These are phyloP conservation scores for Drosophila pegasa DNA, from an alignment of 2,888 invertebrate species.

Conservation along the genomic window DNA sequence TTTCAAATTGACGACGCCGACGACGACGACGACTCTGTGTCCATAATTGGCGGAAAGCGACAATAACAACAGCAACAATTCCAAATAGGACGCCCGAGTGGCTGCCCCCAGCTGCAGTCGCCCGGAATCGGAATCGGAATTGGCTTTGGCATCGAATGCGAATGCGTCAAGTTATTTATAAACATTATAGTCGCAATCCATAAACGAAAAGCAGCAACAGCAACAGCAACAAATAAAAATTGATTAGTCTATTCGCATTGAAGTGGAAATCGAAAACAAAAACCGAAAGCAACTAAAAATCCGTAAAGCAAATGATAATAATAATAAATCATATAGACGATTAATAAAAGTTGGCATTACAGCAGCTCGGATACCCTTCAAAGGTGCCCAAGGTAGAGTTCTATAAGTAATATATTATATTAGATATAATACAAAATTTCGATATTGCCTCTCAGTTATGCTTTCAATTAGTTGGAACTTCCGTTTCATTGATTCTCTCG, in stretches of 20 bases:
- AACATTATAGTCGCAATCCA: constrained; percentile 21
- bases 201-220: constrained; percentile 28
- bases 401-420: neutral
- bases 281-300: constrained; percentile 43
- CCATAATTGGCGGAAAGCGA: constrained; percentile 64
- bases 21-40: constrained; percentile 25
- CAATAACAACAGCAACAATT: constrained; percentile 34
- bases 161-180: constrained; percentile 34
- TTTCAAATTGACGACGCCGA: constrained; percentile 47
- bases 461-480: neutral
- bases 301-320: constrained; percentile 6
- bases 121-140: constrained; percentile 23
- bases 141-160: constrained; percentile 18
- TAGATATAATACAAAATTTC: neutral
- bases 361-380: constrained; percentile 10
- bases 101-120: constrained; percentile 33
- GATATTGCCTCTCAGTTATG: too few relatives aligned
- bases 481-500: too few relatives aligned
- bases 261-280: constrained; percentile 67
- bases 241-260: constrained; percentile 48
- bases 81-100: constrained; percentile 68
- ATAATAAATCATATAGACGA: neutral
- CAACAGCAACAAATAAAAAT: constrained; percentile 4
- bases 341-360: neutral
- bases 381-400: neutral